Percentiles rank a stretch among this genome's conserved stretches.
These are phyloP conservation scores for Tachina fera DNA, from an alignment of 2,888 invertebrate genomes.

Conservation along the genomic window DNA sequence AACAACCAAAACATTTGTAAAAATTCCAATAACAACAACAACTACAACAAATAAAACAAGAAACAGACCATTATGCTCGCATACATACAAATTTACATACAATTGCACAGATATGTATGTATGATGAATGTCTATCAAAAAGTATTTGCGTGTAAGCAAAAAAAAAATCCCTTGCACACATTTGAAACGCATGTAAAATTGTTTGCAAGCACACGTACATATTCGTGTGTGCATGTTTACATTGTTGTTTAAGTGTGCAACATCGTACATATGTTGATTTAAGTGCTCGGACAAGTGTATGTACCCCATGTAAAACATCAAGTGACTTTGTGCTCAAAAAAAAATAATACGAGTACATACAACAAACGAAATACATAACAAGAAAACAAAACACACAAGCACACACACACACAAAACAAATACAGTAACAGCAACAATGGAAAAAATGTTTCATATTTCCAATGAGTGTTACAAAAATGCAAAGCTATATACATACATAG, in stretches of 20 bases:
- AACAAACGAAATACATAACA: not conserved
- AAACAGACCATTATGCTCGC: constrained; percentile 43
- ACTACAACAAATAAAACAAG: constrained; percentile 7
- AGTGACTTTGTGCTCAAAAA: constrained; percentile 64
- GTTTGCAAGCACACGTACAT: not conserved
- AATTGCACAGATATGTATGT: not conserved
- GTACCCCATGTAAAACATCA: constrained; percentile 71
- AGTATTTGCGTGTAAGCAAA: constrained; percentile 8
- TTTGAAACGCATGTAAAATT: constrained; percentile 61
- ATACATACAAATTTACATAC: not conserved
- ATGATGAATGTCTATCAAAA: constrained; percentile 55
- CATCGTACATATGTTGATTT: constrained; percentile 69
- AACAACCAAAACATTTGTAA: constrained; percentile 56
- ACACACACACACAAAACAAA: not conserved
- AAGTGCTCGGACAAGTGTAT: constrained; percentile 69
- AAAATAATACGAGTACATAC: not conserved
- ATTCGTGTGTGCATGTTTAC: constrained; percentile 40
- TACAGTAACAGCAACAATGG: not conserved
- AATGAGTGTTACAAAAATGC: constrained; percentile 59
- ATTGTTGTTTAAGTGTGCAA: constrained; percentile 58
- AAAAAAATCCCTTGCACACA: constrained; percentile 55
- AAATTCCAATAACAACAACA: constrained; percentile 34
- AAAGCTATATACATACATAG: constrained; percentile 14
- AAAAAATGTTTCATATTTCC: constrained; percentile 61
- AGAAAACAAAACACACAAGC: constrained; percentile 11